phyloP scores from a whole-genome alignment of 2,113 vertebrate genomes.

The Athene noctua region DNA sequence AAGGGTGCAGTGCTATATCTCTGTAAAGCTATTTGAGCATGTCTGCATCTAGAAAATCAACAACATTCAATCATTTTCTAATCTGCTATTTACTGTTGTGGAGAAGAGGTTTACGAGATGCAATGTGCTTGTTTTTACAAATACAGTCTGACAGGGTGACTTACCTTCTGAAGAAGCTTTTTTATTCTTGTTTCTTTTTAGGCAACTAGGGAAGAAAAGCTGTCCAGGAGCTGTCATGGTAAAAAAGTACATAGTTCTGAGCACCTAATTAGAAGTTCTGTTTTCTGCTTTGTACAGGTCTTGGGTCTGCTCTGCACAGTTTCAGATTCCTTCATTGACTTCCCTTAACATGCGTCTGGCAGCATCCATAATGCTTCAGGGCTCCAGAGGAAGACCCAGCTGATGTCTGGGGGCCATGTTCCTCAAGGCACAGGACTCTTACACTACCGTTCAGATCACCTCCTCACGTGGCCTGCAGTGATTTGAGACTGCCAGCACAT shows the following conservation, averaged over 20 bases:
- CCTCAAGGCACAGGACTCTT: background rate
- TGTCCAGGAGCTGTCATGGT: constrained; percentile 9
- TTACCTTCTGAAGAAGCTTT: background rate
- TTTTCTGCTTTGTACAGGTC: background rate
- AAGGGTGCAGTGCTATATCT: background rate
- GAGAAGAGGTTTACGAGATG: constrained; percentile 21
- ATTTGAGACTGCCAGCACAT: background rate
- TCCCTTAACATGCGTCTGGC: background rate
- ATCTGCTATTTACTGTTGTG: constrained; percentile 21
- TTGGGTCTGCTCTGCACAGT: background rate
- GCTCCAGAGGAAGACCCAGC: background rate
- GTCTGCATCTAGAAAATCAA: constrained; percentile 42
- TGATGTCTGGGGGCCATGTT: background rate
- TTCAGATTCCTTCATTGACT: background rate
- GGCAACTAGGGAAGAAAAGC: constrained; percentile 20
- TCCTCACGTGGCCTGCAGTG: background rate
- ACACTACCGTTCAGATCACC: fast-evolving
- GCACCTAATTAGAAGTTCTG: background rate
- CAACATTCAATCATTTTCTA: constrained; percentile 30
- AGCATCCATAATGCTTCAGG: background rate
- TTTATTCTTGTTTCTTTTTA: constrained; percentile 22
- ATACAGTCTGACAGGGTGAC: background rate
- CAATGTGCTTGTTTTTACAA: background rate
- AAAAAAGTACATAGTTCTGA: background rate
- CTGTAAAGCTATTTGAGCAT: background rate